Conservation (phyloP, 1,140 invertebrate genomes). For the Drosophila biarmipes region DNA sequence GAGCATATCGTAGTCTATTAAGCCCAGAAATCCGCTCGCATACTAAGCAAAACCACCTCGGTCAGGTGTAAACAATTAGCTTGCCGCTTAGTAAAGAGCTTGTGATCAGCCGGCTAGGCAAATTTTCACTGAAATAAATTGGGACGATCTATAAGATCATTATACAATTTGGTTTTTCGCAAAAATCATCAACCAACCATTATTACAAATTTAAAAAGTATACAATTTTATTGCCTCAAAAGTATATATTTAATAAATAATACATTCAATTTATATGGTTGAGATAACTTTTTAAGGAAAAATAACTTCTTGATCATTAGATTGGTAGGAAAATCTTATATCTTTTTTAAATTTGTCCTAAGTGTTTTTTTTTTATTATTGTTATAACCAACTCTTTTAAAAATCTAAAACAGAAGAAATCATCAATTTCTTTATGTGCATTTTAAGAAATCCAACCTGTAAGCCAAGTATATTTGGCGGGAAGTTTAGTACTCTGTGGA, state of each 20-base stretch:
- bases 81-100: slow-evolving; percentile 28
- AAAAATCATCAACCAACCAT: too few relatives aligned
- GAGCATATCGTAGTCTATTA: slow-evolving; percentile 31
- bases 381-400: background rate
- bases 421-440: background rate
- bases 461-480: slow-evolving; percentile 28
- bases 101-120: slow-evolving; percentile 11
- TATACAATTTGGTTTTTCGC: background rate
- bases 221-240: too few relatives aligned
- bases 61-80: slow-evolving; percentile 58
- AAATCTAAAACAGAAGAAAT: background rate
- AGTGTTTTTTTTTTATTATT: background rate
- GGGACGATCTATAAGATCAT: background rate
- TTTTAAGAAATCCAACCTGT: slow-evolving; percentile 11
- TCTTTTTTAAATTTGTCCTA: too few relatives aligned
- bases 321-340: too few relatives aligned
- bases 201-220: too few relatives aligned
- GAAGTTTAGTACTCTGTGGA: background rate
- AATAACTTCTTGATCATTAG: too few relatives aligned
- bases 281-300: too few relatives aligned
- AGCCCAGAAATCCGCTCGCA: slow-evolving; percentile 14
- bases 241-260: too few relatives aligned
- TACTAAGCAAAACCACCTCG: slow-evolving; percentile 16
- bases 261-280: too few relatives aligned
- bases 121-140: slow-evolving; percentile 1